Percentiles rank a stretch among this genome's conserved stretches.
Evolutionary conservation across 1,140 invertebrate species (phyloP).

Genomic region (Ganaspis sp.): DNA sequence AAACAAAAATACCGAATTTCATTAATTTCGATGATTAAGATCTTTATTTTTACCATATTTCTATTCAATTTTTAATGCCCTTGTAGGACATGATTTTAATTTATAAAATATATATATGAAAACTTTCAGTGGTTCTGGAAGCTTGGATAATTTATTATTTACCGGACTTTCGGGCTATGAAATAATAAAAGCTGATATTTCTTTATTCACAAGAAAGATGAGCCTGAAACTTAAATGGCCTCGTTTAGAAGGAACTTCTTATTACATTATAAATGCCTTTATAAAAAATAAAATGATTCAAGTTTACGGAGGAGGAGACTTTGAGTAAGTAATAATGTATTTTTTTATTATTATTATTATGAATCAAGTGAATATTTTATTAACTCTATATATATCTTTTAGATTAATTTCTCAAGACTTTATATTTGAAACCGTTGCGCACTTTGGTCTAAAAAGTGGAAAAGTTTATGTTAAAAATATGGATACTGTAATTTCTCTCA

Average conservation of each 20-base stretch:
- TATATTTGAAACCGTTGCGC: not conserved
- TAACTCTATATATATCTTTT: not conserved
- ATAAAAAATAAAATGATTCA: constrained; percentile 3
- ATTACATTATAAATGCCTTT: not conserved
- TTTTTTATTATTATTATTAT: not conserved
- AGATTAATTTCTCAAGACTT: not conserved
- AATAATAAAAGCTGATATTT: not conserved
- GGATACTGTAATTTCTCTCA: not conserved
- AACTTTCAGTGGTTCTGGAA: not conserved
- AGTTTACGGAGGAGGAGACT: not conserved
- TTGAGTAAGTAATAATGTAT: not conserved
- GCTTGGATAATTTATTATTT: not conserved
- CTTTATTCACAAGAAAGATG: not conserved
- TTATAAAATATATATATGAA: not conserved
- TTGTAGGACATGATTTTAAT: not conserved
- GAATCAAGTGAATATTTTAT: not conserved
- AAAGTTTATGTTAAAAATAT: not conserved
- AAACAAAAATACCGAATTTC: not conserved
- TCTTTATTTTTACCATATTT: too few species aligned
- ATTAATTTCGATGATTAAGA: too few species aligned
- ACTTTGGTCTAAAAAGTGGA: not conserved
- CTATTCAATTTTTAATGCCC: too few species aligned
- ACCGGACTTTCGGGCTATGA: not conserved
- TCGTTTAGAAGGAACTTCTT: not conserved
- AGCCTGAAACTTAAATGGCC: not conserved